Evolutionary conservation across 2,797 vertebrate genomes (phyloP).

Genomic region (Somateria mollissima): DNA sequence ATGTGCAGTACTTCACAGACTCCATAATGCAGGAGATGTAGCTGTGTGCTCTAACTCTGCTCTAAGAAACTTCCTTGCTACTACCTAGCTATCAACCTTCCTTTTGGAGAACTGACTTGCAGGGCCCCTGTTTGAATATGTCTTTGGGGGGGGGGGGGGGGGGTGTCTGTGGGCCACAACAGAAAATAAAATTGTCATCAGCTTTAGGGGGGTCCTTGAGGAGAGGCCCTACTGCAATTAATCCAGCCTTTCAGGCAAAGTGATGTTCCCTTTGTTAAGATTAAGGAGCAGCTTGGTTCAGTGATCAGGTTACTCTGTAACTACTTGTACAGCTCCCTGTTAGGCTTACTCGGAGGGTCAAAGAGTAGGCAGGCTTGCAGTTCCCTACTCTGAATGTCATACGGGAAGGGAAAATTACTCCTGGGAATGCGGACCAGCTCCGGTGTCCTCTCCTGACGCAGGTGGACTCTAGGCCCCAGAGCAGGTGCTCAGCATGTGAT

Average conservation of each 20-base stretch:
- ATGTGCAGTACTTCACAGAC: neutral
- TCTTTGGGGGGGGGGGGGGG: neutral
- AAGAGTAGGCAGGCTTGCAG: neutral
- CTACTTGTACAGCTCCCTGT: neutral
- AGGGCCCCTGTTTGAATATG: neutral
- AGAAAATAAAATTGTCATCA: neutral
- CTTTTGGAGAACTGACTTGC: neutral
- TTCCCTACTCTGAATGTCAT: neutral
- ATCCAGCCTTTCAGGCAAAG: neutral
- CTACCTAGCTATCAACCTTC: neutral
- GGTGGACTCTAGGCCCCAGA: neutral
- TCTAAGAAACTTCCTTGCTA: neutral
- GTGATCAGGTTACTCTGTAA: conserved; percentile 68
- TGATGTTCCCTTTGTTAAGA: neutral
- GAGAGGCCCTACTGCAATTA: neutral
- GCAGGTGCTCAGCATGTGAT: neutral
- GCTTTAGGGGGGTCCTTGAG: neutral
- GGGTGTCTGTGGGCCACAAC: neutral
- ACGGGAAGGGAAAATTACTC: neutral
- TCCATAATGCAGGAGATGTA: neutral
- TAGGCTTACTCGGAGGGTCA: conserved; percentile 9
- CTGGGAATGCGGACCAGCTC: neutral
- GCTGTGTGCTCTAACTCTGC: neutral
- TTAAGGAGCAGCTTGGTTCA: conserved; percentile 46
- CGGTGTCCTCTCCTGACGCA: neutral